A percentile compares a stretch with the other conserved stretches of the same genome.
phyloP scores from a whole-genome alignment of 2,797 vertebrate genomes.

The Nyctalus aviator region DNA sequence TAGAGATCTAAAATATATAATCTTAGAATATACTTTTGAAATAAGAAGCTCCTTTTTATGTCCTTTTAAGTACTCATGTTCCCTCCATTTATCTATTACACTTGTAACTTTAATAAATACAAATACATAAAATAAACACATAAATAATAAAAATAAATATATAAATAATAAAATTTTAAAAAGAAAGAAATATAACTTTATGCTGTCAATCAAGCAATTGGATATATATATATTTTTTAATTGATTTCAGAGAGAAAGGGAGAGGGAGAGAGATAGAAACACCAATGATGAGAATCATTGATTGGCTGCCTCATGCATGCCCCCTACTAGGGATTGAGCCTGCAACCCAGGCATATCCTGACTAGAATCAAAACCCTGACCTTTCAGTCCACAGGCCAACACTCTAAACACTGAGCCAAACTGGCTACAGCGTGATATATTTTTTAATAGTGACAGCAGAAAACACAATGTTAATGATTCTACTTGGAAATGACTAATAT shows the following conservation, averaged over 20 bases:
- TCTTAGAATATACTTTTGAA: not conserved
- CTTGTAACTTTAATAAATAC: not conserved
- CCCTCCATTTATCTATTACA: not conserved
- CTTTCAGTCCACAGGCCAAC: too few species aligned
- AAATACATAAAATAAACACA: not conserved
- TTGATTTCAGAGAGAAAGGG: too few species aligned
- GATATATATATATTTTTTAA: too few species aligned
- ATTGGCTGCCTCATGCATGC: too few species aligned
- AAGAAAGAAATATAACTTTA: not conserved
- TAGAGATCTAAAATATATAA: conserved; percentile 10
- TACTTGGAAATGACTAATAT: not conserved
- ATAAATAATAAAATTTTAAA: not conserved
- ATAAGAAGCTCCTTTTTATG: not conserved
- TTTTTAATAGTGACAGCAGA: not conserved
- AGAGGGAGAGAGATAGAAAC: too few species aligned
- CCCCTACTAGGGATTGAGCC: too few species aligned
- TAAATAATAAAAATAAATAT: not conserved
- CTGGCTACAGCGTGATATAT: too few species aligned
- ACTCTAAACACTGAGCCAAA: too few species aligned
- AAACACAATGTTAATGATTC: not conserved
- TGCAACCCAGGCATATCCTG: too few species aligned
- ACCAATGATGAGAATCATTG: too few species aligned
- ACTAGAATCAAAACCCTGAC: too few species aligned
- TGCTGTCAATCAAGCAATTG: not conserved
- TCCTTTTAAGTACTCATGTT: not conserved